Base-by-base conservation (phyloP, 2,797 vertebrate genomes). In the Takifugu rubripes region DNA sequence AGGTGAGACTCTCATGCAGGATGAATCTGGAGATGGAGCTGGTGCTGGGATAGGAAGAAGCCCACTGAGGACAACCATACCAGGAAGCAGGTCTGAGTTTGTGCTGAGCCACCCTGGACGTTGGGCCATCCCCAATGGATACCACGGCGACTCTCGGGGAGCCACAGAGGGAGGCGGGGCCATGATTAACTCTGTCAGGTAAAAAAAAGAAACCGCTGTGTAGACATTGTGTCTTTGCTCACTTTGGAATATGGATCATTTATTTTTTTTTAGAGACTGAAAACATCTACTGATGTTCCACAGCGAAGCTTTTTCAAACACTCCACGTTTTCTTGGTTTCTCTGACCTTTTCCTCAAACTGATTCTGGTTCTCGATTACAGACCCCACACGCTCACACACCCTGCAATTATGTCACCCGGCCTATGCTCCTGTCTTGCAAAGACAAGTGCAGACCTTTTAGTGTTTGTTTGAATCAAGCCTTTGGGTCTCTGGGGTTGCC, bases 1-100 rank as follows among this genome's bases (percentile, higher is more conserved):
- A 11, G 81, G 88, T 5, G 82, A 81, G 7, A 90, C 90, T 1
- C 46, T 74, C 2, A 66, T 29, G 1, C 75, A 81, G 9, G 90
- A 82, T 55, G 82, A 85, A 55, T 65, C 31, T 12, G 69, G 64
- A n/a, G 77, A 63, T 0, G 82, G 71, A 63, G 74, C 73, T 5
- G 61, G 79, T 78, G 17, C 87, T 74, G 68, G 68, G 29, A 82
- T 86, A 46, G 90, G 88, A 68, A 93, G 91, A 62, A 97, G 94
- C 85, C 95, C 94, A 0, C 89, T 98, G 70, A 90, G 93, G 68
- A 92, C 92, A 73, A 95, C 93, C 44, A 96, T 98, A 72, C 93
- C 95, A 14, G 93, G 94, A 71, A 98, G 95, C 90, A 93, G 93
- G 74, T 98, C 96, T 0, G 96, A 98, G 88, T 97, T 95, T 0